Evolutionary conservation across 1,140 invertebrate genomes (phyloP), one percentile per base, ranked within the genome.

Genomic region (Drosophila pachea): DNA sequence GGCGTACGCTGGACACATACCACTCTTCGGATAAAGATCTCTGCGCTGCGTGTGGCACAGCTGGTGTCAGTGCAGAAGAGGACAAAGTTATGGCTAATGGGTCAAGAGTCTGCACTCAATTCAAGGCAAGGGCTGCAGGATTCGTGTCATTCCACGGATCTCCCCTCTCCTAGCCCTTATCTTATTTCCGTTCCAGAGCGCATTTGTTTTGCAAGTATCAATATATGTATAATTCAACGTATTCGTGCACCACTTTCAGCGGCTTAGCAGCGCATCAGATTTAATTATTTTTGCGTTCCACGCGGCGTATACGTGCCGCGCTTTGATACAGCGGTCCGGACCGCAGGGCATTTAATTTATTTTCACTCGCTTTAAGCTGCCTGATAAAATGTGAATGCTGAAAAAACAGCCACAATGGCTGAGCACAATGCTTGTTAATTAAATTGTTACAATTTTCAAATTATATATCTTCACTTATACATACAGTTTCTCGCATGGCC

Each of bases 281-380:
- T 54, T 62, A 68, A 68, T 62, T 61, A 62, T 52, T 62, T 59
- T 45, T 38, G n/a, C 9, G 49, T 40, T 47, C 14, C 12, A 33
- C 49, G 42, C 32, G 48, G 33, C 64, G 65, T 54, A 55, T 68
- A 49, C 66, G 59, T 63, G 66, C 48, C 55, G 36, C 32, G 48
- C 48, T 48, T 68, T 61, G 22, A 31, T n/a, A 54, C 12, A 53
- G 35, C 32, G 29, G 29, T 54, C 38, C 14, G 8, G 5, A 12
- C n/a, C 35, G 16, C 42, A 33, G 12, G 8, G 12, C 22, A 29
- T 54, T 42, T 52, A 5, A 22, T 9, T 12, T n/a, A 8, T 11
- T 63, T 68, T 55, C 7, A n/a, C 40, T 38, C 8, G 33, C 22
- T 54, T 54, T 12, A 53, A 68, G 65, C 66, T 35, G 12, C 29